A percentile compares a stretch with the other conserved stretches of the same genome.
phyloP scores from a whole-genome alignment of 1,140 invertebrate genomes.

The Adoxophyes honmai region DNA sequence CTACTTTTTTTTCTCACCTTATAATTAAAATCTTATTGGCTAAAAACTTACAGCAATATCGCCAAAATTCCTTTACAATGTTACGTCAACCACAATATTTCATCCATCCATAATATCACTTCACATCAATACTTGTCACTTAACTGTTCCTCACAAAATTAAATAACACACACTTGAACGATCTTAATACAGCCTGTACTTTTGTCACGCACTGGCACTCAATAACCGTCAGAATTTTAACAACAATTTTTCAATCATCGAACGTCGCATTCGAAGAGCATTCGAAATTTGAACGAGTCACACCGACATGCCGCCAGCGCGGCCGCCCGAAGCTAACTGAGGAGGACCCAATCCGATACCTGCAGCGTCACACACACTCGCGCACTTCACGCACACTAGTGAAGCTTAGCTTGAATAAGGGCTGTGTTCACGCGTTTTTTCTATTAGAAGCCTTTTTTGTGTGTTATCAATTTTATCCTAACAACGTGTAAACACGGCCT shows the following conservation, averaged over 20 bases:
- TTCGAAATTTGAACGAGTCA: constrained; percentile 22
- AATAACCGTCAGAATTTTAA: constrained; percentile 4
- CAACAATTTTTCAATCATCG: constrained; percentile 9
- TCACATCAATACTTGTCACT: constrained; percentile 15
- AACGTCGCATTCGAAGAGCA: not conserved
- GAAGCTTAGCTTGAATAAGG: constrained; percentile 45
- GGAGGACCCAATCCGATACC: constrained; percentile 45
- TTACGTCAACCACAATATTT: not conserved
- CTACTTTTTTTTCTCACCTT: too few relatives aligned
- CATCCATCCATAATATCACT: constrained; percentile 15
- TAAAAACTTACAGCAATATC: constrained; percentile 15
- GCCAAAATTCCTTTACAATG: constrained; percentile 1
- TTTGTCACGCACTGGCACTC: not conserved
- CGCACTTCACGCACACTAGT: constrained; percentile 42
- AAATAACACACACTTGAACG: constrained; percentile 5
- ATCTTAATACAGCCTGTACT: not conserved
- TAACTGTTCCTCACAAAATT: constrained; percentile 11
- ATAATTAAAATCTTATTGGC: too few relatives aligned
- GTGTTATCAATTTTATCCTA: not conserved
- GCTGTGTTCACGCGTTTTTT: constrained; percentile 42
- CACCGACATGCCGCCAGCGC: constrained; percentile 32
- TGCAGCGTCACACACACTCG: constrained; percentile 65
- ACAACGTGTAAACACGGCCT: too few relatives aligned
- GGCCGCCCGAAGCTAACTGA: constrained; percentile 59
- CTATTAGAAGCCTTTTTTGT: constrained; percentile 26